These are phyloP conservation scores for Triplophysa bombifrons DNA, from an alignment of 2,797 vertebrate genomes.

Conservation along the genomic window DNA sequence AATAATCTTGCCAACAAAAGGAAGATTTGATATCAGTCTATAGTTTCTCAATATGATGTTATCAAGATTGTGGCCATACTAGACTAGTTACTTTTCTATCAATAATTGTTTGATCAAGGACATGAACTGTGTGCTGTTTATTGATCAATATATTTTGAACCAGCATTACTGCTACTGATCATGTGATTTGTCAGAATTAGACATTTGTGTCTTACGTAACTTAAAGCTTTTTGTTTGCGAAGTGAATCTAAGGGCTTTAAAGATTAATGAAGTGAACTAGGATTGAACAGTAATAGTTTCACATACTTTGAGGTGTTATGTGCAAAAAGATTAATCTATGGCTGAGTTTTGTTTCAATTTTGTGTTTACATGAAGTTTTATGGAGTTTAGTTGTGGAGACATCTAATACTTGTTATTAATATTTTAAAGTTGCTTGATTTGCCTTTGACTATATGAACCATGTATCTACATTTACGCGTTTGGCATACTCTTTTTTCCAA, in stretches of 20 bases:
- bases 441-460: no score
- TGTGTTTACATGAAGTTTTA: background rate
- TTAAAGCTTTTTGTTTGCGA: background rate
- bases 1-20: no score
- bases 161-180: conserved; percentile 20
- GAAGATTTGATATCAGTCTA: no score
- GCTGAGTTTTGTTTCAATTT: background rate
- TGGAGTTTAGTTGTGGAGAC: background rate
- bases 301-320: background rate
- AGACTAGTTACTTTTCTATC: conserved; percentile 6
- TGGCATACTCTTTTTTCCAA: no score
- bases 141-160: conserved; percentile 27
- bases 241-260: background rate
- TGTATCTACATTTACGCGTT: no score
- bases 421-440: no score
- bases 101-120: conserved; percentile 76
- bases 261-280: background rate
- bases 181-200: conserved; percentile 17
- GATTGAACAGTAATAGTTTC: background rate
- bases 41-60: no score
- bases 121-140: conserved; percentile 60
- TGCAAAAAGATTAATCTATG: background rate
- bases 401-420: no score
- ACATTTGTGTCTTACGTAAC: background rate
- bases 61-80: no score